A percentile compares a stretch with the other conserved stretches of the same genome.
These are phyloP conservation scores for Andinoacara biseriatus DNA, from an alignment of 2,113 vertebrate species.

Conservation along the genomic window DNA sequence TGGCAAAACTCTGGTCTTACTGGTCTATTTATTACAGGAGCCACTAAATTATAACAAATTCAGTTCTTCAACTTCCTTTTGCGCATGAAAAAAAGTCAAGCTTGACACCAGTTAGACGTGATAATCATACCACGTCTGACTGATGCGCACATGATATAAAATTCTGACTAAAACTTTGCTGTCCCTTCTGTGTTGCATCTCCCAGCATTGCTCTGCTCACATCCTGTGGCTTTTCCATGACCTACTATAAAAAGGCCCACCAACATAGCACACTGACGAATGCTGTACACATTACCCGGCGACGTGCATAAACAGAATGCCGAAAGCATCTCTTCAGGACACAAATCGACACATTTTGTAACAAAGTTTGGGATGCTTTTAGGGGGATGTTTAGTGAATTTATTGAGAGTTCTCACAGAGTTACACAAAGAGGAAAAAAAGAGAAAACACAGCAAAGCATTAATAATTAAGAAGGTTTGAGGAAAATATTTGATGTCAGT, in stretches of 20 bases:
- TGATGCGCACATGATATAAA: no score
- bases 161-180: no score
- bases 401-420: not conserved
- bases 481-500: not conserved
- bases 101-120: not conserved
- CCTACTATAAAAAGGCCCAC: conserved; percentile 17
- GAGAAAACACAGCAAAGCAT: not conserved
- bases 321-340: conserved; percentile 12
- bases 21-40: not conserved
- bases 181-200: no score
- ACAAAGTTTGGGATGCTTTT: not conserved
- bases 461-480: not conserved
- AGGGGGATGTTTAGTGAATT: not conserved
- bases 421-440: not conserved
- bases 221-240: not conserved
- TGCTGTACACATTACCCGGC: conserved; percentile 5
- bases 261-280: conserved; percentile 12
- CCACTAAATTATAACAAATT: not conserved
- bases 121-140: not conserved
- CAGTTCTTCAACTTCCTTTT: not conserved
- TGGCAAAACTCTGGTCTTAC: not conserved
- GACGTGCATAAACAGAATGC: conserved; percentile 3
- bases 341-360: conserved; percentile 18
- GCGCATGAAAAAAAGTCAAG: not conserved
- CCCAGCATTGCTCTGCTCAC: not conserved